Percentiles rank a stretch among this genome's conserved stretches.
phyloP scores from a whole-genome alignment of 1,140 invertebrate species.

The Apis laboriosa region DNA sequence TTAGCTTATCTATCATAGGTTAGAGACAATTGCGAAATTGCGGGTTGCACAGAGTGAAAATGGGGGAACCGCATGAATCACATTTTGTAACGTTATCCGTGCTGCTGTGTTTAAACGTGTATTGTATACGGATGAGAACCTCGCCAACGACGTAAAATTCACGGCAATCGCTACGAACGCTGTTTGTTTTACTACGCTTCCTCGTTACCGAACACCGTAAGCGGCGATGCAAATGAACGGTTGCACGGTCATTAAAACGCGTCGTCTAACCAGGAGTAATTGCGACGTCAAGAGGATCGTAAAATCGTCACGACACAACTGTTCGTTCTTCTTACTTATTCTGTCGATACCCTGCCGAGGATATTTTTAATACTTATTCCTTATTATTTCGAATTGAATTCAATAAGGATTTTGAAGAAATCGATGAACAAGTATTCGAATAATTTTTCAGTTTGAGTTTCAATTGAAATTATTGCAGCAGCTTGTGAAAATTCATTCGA shows the following conservation, averaged over 20 bases:
- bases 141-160: neutral
- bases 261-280: slow-evolving; percentile 46
- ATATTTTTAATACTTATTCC: slow-evolving; percentile 9
- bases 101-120: neutral
- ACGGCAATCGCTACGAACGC: neutral
- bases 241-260: slow-evolving; percentile 46
- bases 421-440: too few species aligned
- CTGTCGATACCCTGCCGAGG: neutral
- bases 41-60: neutral
- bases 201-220: slow-evolving; percentile 41
- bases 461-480: too few species aligned
- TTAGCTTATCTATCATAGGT: neutral
- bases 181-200: slow-evolving; percentile 42
- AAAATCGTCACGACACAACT: slow-evolving; percentile 41
- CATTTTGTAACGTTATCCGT: slow-evolving; percentile 9
- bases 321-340: neutral
- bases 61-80: neutral
- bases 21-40: slow-evolving; percentile 2
- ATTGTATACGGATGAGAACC: neutral
- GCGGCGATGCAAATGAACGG: slow-evolving; percentile 47
- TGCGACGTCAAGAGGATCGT: slow-evolving; percentile 42
- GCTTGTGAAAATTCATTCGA: too few species aligned
- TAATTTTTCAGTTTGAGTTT: too few species aligned
- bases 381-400: too few species aligned
- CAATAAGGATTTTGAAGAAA: too few species aligned